These are phyloP conservation scores for Enteromius mattozi DNA, from an alignment of 2,797 vertebrate species.

Conservation along the genomic window DNA sequence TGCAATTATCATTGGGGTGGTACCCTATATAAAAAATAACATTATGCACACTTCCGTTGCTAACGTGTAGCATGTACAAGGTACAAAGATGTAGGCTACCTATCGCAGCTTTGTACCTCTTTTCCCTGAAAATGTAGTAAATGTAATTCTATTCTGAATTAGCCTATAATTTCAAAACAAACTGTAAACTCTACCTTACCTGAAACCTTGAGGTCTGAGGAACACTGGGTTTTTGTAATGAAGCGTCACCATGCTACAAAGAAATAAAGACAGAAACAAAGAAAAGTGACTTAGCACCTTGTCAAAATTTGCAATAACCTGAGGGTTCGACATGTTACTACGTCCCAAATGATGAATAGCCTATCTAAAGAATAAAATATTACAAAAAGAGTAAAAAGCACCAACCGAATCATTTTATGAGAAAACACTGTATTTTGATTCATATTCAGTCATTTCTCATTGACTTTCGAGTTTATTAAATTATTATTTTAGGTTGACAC, in stretches of 20 bases:
- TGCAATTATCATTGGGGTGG: neutral
- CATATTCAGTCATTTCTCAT: neutral
- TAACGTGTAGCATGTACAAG: neutral
- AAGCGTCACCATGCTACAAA: conserved; percentile 16
- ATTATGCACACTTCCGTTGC: neutral
- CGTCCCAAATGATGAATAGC: too few relatives aligned
- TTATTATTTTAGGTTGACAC: neutral
- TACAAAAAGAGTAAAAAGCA: neutral
- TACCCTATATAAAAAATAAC: neutral
- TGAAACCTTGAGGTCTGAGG: conserved; percentile 31
- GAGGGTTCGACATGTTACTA: conserved; percentile 19
- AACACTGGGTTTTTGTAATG: neutral
- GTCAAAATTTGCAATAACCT: conserved; percentile 27
- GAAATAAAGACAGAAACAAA: conserved; percentile 6
- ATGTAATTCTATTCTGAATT: neutral
- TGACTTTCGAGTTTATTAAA: neutral
- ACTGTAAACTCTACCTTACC: neutral
- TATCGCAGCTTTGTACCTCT: neutral
- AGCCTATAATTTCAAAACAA: neutral
- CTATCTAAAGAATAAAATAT: neutral
- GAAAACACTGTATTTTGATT: neutral
- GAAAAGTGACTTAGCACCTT: neutral
- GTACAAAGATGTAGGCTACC: neutral
- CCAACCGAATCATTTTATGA: neutral
- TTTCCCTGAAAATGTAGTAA: neutral